Conservation (phyloP, 2,113 vertebrate genomes). For the Catharus fuscescens region DNA sequence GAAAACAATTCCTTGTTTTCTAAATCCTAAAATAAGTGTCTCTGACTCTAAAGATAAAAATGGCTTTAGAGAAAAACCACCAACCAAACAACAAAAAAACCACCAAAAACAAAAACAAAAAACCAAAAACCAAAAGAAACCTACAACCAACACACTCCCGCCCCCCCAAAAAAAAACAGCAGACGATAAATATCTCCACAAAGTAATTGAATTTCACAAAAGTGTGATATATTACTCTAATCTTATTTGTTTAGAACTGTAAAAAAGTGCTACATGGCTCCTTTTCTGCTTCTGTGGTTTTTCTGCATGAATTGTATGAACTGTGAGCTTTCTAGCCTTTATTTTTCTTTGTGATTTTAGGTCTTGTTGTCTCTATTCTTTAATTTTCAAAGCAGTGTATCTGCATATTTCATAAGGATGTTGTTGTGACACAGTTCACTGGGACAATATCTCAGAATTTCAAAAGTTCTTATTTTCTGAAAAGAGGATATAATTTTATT, state of each 20-base stretch:
- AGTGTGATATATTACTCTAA: background rate
- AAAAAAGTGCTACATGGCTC: background rate
- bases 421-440: background rate
- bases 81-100: background rate
- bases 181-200: too few relatives aligned
- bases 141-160: too few relatives aligned
- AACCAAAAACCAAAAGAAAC: too few relatives aligned
- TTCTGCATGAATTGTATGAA: background rate
- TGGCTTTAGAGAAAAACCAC: background rate
- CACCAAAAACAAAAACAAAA: background rate
- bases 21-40: background rate
- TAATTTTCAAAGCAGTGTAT: background rate
- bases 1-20: background rate
- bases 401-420: background rate
- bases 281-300: background rate
- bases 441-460: background rate
- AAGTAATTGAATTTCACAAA: background rate
- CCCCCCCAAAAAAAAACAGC: too few relatives aligned
- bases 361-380: background rate
- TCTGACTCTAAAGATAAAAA: background rate
- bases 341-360: background rate
- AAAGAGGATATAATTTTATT: background rate
- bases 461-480: background rate
- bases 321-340: background rate
- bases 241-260: background rate